These are phyloP conservation scores for Noctua janthina DNA, from an alignment of 2,888 invertebrate genomes.

Conservation along the genomic window DNA sequence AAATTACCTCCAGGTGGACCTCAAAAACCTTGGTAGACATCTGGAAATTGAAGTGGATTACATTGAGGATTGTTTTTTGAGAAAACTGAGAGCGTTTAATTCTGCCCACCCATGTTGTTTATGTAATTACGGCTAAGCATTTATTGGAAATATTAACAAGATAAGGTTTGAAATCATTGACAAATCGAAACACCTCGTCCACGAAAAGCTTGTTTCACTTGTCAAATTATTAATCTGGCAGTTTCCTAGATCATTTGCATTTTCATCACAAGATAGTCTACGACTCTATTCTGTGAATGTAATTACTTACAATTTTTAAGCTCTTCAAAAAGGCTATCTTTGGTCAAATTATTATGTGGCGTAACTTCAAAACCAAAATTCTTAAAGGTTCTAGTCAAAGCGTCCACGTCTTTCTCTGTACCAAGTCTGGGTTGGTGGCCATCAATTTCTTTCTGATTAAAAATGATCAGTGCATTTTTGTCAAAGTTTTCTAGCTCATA, in stretches of 20 bases:
- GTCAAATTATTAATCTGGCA: not conserved
- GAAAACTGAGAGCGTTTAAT: not conserved
- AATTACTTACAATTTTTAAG: constrained; percentile 76
- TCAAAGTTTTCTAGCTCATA: constrained; percentile 82
- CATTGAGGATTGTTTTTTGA: not conserved
- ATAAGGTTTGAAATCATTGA: not conserved
- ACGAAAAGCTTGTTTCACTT: not conserved
- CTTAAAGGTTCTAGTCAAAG: constrained; percentile 75
- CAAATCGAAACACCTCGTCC: not conserved
- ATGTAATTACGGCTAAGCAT: not conserved
- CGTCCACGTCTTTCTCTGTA: constrained; percentile 78
- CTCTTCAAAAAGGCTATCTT: constrained; percentile 74
- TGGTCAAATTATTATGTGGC: constrained; percentile 75
- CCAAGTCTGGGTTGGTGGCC: constrained; percentile 78
- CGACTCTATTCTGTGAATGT: not conserved
- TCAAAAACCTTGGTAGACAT: not conserved
- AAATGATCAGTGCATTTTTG: constrained; percentile 81
- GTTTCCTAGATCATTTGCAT: not conserved
- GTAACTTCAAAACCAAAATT: constrained; percentile 78
- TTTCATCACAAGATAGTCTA: not conserved
- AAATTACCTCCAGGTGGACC: not conserved
- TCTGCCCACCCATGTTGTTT: not conserved
- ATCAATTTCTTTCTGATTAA: constrained; percentile 79
- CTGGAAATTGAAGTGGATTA: not conserved
- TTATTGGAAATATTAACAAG: not conserved